Base-by-base conservation (phyloP, 2,797 vertebrate species). In the Mormyrops attenuatus region DNA sequence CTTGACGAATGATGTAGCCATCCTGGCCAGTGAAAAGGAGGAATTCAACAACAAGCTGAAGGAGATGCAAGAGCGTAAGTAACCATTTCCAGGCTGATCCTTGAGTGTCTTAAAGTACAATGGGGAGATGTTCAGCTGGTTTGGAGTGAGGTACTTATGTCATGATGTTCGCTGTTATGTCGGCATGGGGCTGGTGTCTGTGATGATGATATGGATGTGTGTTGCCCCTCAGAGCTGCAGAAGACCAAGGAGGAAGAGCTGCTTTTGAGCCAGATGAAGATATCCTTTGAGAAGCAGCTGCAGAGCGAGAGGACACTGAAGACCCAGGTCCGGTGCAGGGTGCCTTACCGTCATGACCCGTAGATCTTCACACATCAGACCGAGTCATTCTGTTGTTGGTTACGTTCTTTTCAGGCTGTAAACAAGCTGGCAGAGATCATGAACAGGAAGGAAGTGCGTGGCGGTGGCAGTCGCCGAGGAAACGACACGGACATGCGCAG, bases 371-470 rank as follows among this genome's bases (percentile, higher is more conserved):
- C 11, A 15, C 26, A 11, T 34, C 11, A 1, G 63, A 1, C 63
- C 9, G 63, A 34, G 63, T 34, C 63, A 34, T 34, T 69, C 11
- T 0, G 0, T 13, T 34, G 44, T n/a, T 13, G n/a, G 41, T 47
- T 69, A 0, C 1, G 4, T 3, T 92, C 57, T n/a, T 0, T 88
- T 49, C 95, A 99, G 99, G 99, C 99, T 53, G 99, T 99, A 92
- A 99, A 99, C 92, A 99, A 99, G 91, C 93, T 99, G 94, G 98
- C 98, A 3, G 99, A 99, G 95, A 99, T 99, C 92, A 98, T 99
- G 98, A 99, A 99, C 95, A 96, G 98, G 89, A 99, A 99, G 93
- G 97, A 97, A 93, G 95, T 97, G 1, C 96, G 95, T 0, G 95
- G 93, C 0, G 96, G 93, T 88, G 96, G 97, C 91, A 99, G 97